Evolutionary conservation across 2,888 invertebrate genomes (phyloP), one percentile per base, ranked within the genome.

Genomic region (Hypolimnas misippus): DNA sequence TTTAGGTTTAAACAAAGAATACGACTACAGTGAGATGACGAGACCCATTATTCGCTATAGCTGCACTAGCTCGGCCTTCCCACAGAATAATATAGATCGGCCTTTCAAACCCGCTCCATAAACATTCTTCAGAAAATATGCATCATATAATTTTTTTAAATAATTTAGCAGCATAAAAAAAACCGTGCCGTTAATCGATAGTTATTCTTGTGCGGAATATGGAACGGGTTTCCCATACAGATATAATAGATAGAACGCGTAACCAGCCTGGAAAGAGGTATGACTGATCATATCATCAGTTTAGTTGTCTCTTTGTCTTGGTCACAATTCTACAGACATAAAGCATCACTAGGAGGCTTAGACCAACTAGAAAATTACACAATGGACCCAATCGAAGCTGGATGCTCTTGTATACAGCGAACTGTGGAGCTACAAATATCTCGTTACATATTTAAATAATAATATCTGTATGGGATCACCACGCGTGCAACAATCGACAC

Each of bases 41-140:
- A 85, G 84, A 86, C 83, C n/a, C 82, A 83, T 77, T 75, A 58
- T 65, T 75, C 75, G 75, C 77, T 80, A 79, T 80, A 79, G 75
- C 76, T 53, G 56, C 35, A n/a, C n/a, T n/a, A 42, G 42, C 46
- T n/a, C 12, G 21, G 35, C 46, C 33, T 16, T 33, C 19, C 12
- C 14, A n/a, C 25, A 8, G 50, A 21, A 40, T 33, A 31, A 55
- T 51, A 55, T 29, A 21, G 46, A 53, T 50, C 50, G 33, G 33
- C 16, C 16, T 49, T 31, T 38, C 2, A 51, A 53, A 19, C 33
- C 50, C 55, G 40, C 16, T 51, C 42, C 54, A 44, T 38, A 54
- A 7, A 25, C 14, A 25, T 49, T 8, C n/a, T 49, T n/a, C 17
- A 25, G 12, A 21, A 14, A 25, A 29, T 49, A 7, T 49, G 3